A percentile compares a stretch with the other conserved stretches of the same genome.
phyloP scores from a whole-genome alignment of 1,140 invertebrate species.

The Cydia splendana region DNA sequence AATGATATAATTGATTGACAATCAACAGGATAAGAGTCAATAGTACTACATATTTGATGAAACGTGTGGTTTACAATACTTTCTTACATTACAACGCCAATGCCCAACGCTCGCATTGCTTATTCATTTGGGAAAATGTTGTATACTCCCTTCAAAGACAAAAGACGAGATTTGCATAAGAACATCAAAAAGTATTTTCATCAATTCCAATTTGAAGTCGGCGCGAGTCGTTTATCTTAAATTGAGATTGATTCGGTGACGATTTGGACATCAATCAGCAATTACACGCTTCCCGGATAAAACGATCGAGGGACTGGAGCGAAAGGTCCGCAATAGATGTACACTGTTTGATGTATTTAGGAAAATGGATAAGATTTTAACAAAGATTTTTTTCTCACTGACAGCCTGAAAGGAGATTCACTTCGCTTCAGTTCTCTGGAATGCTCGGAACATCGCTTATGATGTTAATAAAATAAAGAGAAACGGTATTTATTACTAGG shows the following conservation, averaged over 20 bases:
- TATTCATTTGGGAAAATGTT: neutral
- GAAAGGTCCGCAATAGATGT: neutral
- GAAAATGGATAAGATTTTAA: neutral
- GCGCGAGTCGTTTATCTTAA: conserved; percentile 41
- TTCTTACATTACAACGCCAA: neutral
- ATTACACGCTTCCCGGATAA: conserved; percentile 36
- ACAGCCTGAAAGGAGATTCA: too few relatives aligned
- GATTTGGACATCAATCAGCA: conserved; percentile 46
- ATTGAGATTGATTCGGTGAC: conserved; percentile 46
- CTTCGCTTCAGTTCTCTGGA: too few relatives aligned
- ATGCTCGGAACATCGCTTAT: too few relatives aligned
- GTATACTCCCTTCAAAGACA: neutral
- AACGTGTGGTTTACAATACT: too few relatives aligned
- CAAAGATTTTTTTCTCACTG: too few relatives aligned
- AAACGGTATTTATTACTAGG: too few relatives aligned
- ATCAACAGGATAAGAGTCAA: too few relatives aligned
- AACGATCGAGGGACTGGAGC: neutral
- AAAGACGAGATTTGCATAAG: neutral
- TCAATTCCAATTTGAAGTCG: conserved; percentile 47
- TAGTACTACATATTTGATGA: too few relatives aligned
- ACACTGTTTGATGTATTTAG: neutral
- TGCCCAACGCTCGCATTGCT: neutral
- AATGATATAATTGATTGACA: too few relatives aligned
- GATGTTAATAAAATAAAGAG: too few relatives aligned
- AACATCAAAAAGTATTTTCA: conserved; percentile 34